These are phyloP conservation scores for Drosophila monieri DNA, from an alignment of 2,888 invertebrate genomes.

Conservation along the genomic window DNA sequence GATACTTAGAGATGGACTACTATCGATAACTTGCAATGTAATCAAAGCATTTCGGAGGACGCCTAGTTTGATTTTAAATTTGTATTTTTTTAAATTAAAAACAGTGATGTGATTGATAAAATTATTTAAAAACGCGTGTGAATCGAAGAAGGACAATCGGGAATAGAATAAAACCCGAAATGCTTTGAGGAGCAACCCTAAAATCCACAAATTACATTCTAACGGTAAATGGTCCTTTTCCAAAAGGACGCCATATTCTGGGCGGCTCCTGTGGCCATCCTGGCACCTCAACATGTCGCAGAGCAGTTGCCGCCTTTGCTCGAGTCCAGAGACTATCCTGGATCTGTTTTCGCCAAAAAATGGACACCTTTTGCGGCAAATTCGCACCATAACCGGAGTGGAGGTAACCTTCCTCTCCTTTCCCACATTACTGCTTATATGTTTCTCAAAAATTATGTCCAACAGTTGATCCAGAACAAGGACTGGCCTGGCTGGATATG, in stretches of 20 bases:
- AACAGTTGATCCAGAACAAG: not conserved
- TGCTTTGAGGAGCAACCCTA: not conserved
- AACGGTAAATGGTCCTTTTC: not conserved
- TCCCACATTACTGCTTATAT: not conserved
- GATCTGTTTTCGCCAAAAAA: not conserved
- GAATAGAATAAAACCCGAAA: not conserved
- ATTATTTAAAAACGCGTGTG: not conserved
- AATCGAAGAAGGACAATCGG: not conserved
- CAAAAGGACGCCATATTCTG: not conserved
- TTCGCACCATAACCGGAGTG: not conserved
- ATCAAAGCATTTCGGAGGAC: not conserved
- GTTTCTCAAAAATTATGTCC: not conserved
- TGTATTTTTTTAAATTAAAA: not conserved
- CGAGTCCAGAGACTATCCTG: not conserved
- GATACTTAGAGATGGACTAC: not conserved
- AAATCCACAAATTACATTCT: not conserved
- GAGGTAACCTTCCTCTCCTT: not conserved
- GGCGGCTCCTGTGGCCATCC: not conserved
- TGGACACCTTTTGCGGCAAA: not conserved
- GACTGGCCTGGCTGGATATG: not conserved
- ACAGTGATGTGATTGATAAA: not conserved
- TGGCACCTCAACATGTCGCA: not conserved
- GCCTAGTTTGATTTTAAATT: not conserved
- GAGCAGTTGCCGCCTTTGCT: not conserved
- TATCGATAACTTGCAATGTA: not conserved